Base-by-base conservation (phyloP, 2,113 vertebrate genomes). In the Thunnus maccoyii region DNA sequence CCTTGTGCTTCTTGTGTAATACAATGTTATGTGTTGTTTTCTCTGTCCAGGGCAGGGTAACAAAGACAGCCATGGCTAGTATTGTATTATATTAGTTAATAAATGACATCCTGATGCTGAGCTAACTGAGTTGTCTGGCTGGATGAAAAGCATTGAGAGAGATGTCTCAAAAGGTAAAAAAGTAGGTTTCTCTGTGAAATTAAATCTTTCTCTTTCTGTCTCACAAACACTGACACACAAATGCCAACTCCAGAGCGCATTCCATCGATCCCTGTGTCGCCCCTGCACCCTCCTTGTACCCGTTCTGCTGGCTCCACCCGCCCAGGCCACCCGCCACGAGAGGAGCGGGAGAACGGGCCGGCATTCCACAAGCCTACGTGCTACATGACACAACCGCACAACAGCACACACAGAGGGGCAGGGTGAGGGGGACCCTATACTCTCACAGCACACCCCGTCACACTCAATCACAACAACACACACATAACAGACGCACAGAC, bases 281-380 rank as follows among this genome's bases (percentile, higher is more conserved):
- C 56, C 47, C 83, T 78, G 64, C 80, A 80, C 17, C 74, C 83
- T 89, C 83, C 72, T 82, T 80, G 73, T 87, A 72, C 80, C 66
- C 74, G 25, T 82, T 82, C 61, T 68, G 47, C 48, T 82, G 67
- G 75, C 84, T 84, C 74, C 72, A 76, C 80, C 82, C 62, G 30
- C 71, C 47, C 22, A 75, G 88, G 86, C 83, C 92, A 92, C 89
- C 89, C 79, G 86, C 82, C 66, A 78, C 12, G 57, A 87, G 76
- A 64, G 66, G 85, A 86, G 82, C 27, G 13, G 60, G 70, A 86
- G 72, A 85, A 72, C 22, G 7, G 77, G 78, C 67, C 32, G 57
- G 71, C 89, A 91, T 94, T 94, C 92, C 92, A 90, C 70, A 89
- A 68, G 89, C 87, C 86, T 90, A 89, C 75, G 92, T 92, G 92